Conservation (phyloP, 1,140 invertebrate genomes). For the Asbolus verrucosus region DNA sequence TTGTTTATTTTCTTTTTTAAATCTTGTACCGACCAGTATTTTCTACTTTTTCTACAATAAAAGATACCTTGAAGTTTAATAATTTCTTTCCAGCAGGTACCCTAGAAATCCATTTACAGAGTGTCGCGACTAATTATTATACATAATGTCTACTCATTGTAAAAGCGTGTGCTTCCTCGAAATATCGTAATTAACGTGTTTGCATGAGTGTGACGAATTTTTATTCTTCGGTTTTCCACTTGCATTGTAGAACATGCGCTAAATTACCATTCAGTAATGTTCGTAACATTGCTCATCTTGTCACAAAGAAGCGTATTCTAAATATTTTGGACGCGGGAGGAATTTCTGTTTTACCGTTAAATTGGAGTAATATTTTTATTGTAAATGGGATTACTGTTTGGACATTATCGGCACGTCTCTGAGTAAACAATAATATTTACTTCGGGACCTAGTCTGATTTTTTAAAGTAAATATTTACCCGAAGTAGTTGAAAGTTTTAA, state of each 20-base stretch:
- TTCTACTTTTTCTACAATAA: slow-evolving; percentile 17
- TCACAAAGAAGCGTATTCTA: background rate
- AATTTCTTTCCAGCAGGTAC: background rate
- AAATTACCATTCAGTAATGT: slow-evolving; percentile 4
- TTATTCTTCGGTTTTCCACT: background rate
- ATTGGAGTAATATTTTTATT: no score
- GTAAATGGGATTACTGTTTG: no score
- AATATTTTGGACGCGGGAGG: background rate
- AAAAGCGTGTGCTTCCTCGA: background rate
- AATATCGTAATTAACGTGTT: slow-evolving; percentile 7
- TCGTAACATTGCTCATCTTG: background rate
- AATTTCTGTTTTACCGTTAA: slow-evolving; percentile 35
- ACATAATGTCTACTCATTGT: background rate
- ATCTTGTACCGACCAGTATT: slow-evolving; percentile 33
- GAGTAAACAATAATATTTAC: no score
- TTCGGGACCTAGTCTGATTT: no score
- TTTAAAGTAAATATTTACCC: no score
- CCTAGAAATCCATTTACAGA: no score
- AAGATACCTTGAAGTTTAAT: background rate
- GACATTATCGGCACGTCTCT: no score
- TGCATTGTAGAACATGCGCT: slow-evolving; percentile 10
- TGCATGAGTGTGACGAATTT: background rate
- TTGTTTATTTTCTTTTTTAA: no score
- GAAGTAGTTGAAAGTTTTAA: no score
- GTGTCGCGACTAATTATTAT: background rate